A percentile compares a stretch with the other conserved stretches of the same genome.
Evolutionary conservation across 1,140 invertebrate species (phyloP).

Genomic region (Amphibalanus amphitrite): DNA sequence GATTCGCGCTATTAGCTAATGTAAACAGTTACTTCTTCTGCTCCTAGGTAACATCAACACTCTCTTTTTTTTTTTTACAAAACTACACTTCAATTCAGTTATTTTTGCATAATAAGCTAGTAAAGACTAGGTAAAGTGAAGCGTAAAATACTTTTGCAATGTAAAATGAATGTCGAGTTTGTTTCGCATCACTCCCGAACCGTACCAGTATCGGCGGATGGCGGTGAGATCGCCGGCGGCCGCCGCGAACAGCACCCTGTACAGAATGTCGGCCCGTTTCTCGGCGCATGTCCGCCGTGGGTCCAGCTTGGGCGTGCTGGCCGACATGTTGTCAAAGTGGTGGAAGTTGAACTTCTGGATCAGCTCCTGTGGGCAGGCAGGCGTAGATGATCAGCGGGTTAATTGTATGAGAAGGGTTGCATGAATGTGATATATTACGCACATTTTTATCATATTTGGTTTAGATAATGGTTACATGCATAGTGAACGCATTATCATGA

Average conservation of each 20-base stretch:
- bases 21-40: too few relatives aligned
- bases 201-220: slow-evolving; percentile 26
- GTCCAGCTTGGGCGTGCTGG: slow-evolving; percentile 28
- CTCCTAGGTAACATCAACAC: too few relatives aligned
- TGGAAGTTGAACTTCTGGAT: slow-evolving; percentile 39
- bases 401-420: not conserved
- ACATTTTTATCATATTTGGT: not conserved
- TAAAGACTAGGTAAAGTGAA: too few relatives aligned
- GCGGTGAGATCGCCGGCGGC: slow-evolving; percentile 34
- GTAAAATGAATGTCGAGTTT: too few relatives aligned
- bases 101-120: too few relatives aligned
- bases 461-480: not conserved
- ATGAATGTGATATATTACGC: not conserved
- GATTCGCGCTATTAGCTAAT: too few relatives aligned
- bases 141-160: too few relatives aligned
- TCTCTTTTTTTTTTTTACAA: too few relatives aligned
- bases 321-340: slow-evolving; percentile 37
- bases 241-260: slow-evolving; percentile 35
- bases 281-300: slow-evolving; percentile 29
- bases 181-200: too few relatives aligned
- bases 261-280: slow-evolving; percentile 28
- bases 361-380: slow-evolving; percentile 25
- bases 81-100: too few relatives aligned
- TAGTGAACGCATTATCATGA: too few relatives aligned
- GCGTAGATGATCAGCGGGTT: not conserved